phyloP scores from a whole-genome alignment of 2,888 invertebrate genomes.

The Thyatira batis region DNA sequence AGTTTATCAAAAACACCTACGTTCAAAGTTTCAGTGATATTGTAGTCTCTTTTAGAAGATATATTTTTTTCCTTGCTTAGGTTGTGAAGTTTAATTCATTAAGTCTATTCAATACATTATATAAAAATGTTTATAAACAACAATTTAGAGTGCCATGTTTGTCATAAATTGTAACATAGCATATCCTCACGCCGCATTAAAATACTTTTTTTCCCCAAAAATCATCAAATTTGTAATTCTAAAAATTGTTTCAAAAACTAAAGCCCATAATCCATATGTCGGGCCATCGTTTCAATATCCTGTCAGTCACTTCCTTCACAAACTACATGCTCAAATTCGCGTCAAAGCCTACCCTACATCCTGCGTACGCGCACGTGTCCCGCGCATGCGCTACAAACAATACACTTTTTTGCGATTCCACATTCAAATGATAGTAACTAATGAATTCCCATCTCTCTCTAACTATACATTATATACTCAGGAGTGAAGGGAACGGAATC shows the following conservation, averaged over 20 bases:
- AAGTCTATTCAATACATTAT: no score
- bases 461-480: slow-evolving; percentile 15
- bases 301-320: slow-evolving; percentile 60
- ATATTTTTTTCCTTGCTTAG: no score
- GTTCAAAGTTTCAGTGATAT: no score
- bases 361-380: slow-evolving; percentile 64
- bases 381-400: slow-evolving; percentile 67
- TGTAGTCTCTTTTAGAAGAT: no score
- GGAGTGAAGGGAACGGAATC: slow-evolving; percentile 47
- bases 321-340: slow-evolving; percentile 72
- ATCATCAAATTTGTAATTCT: slow-evolving; percentile 27
- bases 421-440: slow-evolving; percentile 77
- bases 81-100: no score
- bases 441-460: slow-evolving; percentile 64
- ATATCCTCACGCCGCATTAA: slow-evolving; percentile 3
- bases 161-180: not conserved
- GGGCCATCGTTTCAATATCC: slow-evolving; percentile 78
- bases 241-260: slow-evolving; percentile 26
- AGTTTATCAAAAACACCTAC: no score
- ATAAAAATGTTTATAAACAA: no score
- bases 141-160: no score
- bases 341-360: slow-evolving; percentile 76
- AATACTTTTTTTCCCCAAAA: slow-evolving; percentile 21
- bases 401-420: slow-evolving; percentile 73
- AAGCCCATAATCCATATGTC: slow-evolving; percentile 68